Conservation (phyloP, 2,113 vertebrate genomes). For the Caretta caretta region DNA sequence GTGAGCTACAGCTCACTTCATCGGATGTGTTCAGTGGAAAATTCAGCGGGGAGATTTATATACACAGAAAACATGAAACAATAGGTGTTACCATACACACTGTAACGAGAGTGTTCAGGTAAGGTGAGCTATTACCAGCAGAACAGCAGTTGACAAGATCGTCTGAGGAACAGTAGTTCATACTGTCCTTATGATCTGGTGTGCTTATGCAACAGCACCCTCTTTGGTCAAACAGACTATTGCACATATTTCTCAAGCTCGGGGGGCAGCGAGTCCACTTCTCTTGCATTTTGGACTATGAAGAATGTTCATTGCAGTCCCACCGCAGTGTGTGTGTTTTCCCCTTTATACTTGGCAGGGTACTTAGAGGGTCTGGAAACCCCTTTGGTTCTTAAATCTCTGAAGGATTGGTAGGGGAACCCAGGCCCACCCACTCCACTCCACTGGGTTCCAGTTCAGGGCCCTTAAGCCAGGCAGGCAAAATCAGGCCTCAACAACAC, state of each 20-base stretch:
- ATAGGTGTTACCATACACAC: too few relatives aligned
- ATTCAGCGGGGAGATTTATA: too few relatives aligned
- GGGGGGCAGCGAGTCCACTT: neutral
- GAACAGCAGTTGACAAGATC: too few relatives aligned
- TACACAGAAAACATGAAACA: too few relatives aligned
- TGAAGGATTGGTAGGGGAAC: neutral
- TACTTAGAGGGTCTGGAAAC: neutral
- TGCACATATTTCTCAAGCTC: neutral
- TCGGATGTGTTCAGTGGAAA: too few relatives aligned
- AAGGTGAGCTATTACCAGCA: too few relatives aligned
- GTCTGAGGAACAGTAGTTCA: neutral
- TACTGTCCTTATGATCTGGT: neutral
- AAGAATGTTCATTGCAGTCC: too few relatives aligned
- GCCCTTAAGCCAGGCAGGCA: neutral
- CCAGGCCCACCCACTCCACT: too few relatives aligned
- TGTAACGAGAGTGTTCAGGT: too few relatives aligned
- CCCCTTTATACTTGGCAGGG: neutral
- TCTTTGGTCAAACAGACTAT: neutral
- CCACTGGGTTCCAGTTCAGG: neutral
- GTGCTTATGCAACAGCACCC: neutral
- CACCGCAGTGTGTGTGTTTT: too few relatives aligned
- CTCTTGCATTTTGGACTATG: too few relatives aligned
- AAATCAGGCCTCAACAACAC: neutral
- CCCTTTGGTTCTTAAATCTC: neutral
- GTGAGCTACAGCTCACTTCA: too few relatives aligned